phyloP scores from a whole-genome alignment of 2,888 invertebrate species.

The Entomobrya multifasciata region DNA sequence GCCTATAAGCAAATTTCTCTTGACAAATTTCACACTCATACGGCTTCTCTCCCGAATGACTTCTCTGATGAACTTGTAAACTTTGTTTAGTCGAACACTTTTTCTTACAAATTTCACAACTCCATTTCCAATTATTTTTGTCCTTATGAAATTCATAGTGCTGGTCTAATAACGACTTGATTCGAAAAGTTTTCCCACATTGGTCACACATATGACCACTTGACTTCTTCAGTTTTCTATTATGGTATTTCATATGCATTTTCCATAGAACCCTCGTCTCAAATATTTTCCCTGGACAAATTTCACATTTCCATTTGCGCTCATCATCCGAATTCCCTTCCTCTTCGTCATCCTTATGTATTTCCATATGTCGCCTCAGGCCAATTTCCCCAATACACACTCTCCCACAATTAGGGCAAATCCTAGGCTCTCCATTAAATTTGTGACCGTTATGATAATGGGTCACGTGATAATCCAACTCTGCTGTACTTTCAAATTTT shows the following conservation, averaged over 20 bases:
- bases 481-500: not conserved
- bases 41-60: no score
- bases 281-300: not conserved
- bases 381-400: not conserved
- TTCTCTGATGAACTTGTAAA: not conserved
- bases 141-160: not conserved
- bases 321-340: not conserved
- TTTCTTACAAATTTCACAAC: not conserved
- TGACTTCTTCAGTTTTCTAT: no score
- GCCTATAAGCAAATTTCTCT: no score
- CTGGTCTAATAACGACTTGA: not conserved
- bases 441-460: not conserved
- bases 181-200: not conserved
- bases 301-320: no score
- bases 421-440: not conserved
- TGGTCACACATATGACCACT: not conserved
- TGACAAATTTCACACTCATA: no score
- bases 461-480: not conserved
- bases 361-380: not conserved
- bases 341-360: not conserved
- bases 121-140: not conserved
- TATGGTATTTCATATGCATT: not conserved
- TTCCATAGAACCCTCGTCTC: not conserved
- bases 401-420: not conserved
- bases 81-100: not conserved